Percentiles rank a stretch among this genome's conserved stretches.
phyloP scores from a whole-genome alignment of 2,113 vertebrate genomes.

The Suricata suricatta region DNA sequence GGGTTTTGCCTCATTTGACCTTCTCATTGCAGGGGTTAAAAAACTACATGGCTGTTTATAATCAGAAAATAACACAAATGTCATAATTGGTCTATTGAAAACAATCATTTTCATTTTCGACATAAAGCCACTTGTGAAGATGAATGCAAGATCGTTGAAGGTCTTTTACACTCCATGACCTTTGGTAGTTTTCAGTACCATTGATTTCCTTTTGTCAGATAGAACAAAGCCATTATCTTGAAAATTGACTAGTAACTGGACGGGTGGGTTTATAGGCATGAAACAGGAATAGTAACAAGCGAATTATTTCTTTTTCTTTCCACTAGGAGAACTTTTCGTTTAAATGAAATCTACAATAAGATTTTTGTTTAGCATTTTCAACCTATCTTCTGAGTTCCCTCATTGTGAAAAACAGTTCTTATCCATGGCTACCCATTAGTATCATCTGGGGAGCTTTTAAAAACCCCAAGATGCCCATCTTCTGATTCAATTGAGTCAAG shows the following conservation, averaged over 20 bases:
- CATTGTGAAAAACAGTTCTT: slow-evolving; percentile 14
- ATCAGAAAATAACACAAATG: slow-evolving; percentile 36
- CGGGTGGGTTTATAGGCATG: neutral
- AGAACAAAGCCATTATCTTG: slow-evolving; percentile 66
- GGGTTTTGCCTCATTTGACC: slow-evolving; percentile 27
- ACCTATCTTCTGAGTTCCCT: neutral
- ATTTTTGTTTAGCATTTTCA: slow-evolving; percentile 26
- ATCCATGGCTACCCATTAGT: neutral
- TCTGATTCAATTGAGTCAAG: neutral
- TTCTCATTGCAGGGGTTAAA: neutral
- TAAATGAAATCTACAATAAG: neutral
- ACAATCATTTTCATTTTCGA: neutral
- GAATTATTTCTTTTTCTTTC: neutral
- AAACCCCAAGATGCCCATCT: slow-evolving; percentile 1
- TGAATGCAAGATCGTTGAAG: neutral
- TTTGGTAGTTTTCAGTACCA: slow-evolving; percentile 48
- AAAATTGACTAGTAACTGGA: slow-evolving; percentile 43
- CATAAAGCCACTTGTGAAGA: slow-evolving; percentile 6
- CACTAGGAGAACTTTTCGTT: neutral
- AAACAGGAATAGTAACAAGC: slow-evolving; percentile 3
- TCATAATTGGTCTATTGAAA: slow-evolving; percentile 1
- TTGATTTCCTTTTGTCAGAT: slow-evolving; percentile 53
- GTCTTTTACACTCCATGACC: slow-evolving; percentile 15
- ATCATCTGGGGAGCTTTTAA: neutral
- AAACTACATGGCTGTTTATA: neutral